These are phyloP conservation scores for Rhea americana DNA, from an alignment of 2,113 vertebrate species.

Conservation along the genomic window DNA sequence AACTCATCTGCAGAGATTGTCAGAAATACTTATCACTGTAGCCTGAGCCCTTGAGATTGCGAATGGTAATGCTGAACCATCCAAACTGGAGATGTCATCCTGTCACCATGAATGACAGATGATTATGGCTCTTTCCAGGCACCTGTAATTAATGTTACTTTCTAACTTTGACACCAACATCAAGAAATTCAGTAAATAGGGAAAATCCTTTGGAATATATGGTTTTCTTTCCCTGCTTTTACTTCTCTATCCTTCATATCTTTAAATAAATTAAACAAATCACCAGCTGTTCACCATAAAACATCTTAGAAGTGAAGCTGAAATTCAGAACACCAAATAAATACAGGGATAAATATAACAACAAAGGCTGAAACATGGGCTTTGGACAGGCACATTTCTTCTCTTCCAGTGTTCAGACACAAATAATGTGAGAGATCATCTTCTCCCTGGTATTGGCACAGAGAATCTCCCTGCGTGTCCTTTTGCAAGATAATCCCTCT, in stretches of 20 bases:
- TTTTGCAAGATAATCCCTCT: background rate
- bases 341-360: background rate
- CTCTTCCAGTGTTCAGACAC: background rate
- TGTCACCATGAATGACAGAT: slow-evolving; percentile 57
- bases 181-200: background rate
- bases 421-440: background rate
- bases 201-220: background rate
- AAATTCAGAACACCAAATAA: background rate
- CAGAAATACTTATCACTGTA: slow-evolving; percentile 20
- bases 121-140: slow-evolving; percentile 34
- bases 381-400: background rate
- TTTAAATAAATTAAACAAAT: slow-evolving; percentile 11
- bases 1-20: background rate
- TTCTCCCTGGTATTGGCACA: background rate
- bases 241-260: background rate
- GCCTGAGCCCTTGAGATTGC: background rate
- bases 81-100: slow-evolving; percentile 58
- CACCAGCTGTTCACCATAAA: background rate
- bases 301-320: background rate
- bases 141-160: slow-evolving; percentile 51
- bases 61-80: background rate
- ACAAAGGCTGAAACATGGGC: background rate
- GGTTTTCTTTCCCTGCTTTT: background rate
- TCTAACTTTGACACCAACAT: slow-evolving; percentile 23
- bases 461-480: background rate